Conservation (phyloP, 2,888 invertebrate species). For the Antheraea assamensis region DNA sequence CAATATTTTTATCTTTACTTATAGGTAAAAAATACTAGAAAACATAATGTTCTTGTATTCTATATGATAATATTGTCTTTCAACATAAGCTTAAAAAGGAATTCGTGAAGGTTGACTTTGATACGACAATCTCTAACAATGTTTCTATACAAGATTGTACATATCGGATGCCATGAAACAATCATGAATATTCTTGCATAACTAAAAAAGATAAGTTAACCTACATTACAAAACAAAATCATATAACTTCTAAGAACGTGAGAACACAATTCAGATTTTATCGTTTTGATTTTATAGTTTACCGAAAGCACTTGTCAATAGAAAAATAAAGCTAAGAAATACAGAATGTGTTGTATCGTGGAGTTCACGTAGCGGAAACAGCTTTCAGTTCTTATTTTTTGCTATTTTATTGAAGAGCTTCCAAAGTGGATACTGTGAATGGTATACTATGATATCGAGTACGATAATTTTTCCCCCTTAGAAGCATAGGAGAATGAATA, state of each 20-base stretch:
- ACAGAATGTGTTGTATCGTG: background rate
- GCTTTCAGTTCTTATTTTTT: background rate
- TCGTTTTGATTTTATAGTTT: background rate
- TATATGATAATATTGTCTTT: background rate
- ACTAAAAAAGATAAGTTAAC: background rate
- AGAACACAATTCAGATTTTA: background rate
- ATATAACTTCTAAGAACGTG: background rate
- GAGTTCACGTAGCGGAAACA: background rate
- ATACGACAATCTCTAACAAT: background rate
- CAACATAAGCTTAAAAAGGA: background rate
- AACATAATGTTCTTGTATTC: background rate
- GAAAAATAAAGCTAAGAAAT: slow-evolving; percentile 5
- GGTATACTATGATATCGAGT: background rate
- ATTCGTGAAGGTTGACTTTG: background rate
- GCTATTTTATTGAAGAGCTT: background rate
- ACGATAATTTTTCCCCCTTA: no score
- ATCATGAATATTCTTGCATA: background rate
- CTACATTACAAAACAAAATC: background rate
- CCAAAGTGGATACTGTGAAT: background rate
- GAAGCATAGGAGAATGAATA: no score
- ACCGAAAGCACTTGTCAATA: background rate
- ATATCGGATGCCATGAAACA: background rate
- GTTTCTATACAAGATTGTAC: background rate
- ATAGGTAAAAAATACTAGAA: background rate
- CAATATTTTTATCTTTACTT: background rate